Evolutionary conservation across 2,113 vertebrate genomes (phyloP).

Genomic region (Aldabrachelys gigantea): DNA sequence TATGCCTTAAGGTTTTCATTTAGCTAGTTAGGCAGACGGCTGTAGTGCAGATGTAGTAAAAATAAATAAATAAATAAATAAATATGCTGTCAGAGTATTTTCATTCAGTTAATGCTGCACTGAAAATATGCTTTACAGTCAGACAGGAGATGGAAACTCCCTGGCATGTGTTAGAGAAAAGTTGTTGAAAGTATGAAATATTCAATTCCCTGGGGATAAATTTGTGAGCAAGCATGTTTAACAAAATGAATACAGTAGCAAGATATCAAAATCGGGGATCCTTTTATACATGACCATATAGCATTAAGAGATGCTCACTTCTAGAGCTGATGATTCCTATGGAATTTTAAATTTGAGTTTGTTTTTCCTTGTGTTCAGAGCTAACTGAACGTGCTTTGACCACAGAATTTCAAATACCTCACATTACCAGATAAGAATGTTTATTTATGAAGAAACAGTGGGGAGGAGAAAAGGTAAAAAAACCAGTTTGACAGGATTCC

Average conservation of each 20-base stretch:
- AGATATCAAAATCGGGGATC: not conserved
- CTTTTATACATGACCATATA: fast-evolving
- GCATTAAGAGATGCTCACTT: fast-evolving
- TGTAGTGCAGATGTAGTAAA: not conserved
- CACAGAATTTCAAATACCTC: fast-evolving
- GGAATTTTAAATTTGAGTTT: not conserved
- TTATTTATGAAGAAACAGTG: not conserved
- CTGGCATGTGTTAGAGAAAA: fast-evolving
- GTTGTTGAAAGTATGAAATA: fast-evolving
- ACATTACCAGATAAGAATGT: not conserved
- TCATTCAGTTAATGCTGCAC: not conserved
- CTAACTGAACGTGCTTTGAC: not conserved
- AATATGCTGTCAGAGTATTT: fast-evolving
- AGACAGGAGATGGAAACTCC: not conserved
- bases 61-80: not conserved
- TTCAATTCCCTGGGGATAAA: not conserved
- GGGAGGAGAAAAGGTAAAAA: not conserved
- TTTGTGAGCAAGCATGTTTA: fast-evolving
- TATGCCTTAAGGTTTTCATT: not conserved
- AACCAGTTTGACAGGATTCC: not conserved
- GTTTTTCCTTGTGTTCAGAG: not conserved
- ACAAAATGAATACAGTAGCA: fast-evolving
- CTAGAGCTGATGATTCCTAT: fast-evolving
- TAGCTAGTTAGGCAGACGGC: not conserved
- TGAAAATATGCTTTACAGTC: fast-evolving